Evolutionary conservation across 2,113 vertebrate genomes (phyloP).

Genomic region (Malurus melanocephalus): DNA sequence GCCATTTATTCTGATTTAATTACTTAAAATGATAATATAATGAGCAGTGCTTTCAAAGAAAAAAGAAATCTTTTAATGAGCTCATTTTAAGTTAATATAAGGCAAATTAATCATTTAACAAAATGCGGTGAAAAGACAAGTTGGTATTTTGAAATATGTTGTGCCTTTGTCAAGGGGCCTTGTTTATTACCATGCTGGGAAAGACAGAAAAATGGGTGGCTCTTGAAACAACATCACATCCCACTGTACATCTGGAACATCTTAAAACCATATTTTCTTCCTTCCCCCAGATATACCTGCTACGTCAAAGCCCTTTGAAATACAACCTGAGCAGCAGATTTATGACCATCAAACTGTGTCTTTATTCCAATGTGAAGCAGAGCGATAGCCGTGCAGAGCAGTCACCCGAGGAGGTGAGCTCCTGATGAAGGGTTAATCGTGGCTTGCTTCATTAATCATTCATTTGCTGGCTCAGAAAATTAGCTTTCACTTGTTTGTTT

Average conservation of each 20-base stretch:
- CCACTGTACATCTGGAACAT: neutral
- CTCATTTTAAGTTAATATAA: conserved; percentile 79
- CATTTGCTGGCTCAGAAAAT: conserved; percentile 59
- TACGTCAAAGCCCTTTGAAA: neutral
- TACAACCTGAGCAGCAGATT: conserved; percentile 3
- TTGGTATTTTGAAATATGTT: conserved; percentile 52
- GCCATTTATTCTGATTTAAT: conserved; percentile 91
- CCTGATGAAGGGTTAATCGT: conserved; percentile 30
- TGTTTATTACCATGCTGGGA: neutral
- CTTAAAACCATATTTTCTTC: neutral
- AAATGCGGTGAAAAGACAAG: conserved; percentile 50
- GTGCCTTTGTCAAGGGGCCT: conserved; percentile 14
- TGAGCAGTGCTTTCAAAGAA: conserved; percentile 74
- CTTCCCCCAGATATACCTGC: conserved; percentile 6
- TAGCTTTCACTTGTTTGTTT: conserved; percentile 62
- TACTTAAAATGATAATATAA: conserved; percentile 90
- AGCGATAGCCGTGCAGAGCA: neutral
- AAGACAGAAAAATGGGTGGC: neutral
- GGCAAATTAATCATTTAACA: conserved; percentile 76
- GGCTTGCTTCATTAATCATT: conserved; percentile 52
- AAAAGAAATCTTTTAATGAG: conserved; percentile 74
- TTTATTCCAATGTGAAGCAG: neutral
- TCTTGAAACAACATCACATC: neutral
- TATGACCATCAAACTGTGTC: neutral
- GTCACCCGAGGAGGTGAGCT: neutral